A percentile compares a stretch with the other conserved stretches of the same genome.
These are phyloP conservation scores for Meles meles DNA, from an alignment of 2,113 vertebrate genomes.

Conservation along the genomic window DNA sequence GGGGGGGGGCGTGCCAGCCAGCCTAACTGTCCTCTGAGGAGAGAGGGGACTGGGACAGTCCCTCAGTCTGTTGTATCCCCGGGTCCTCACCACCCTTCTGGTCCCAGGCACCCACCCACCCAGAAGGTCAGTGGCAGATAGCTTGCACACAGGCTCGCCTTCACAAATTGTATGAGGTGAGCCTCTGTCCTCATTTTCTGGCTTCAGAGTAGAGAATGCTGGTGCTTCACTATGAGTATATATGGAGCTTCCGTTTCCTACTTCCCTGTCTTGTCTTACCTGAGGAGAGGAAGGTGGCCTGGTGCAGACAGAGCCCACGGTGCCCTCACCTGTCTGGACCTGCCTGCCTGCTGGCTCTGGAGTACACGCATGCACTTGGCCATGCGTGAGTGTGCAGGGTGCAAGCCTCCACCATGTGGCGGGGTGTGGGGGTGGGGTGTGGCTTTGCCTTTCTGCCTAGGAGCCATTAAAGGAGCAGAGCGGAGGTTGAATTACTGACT, in stretches of 20 bases:
- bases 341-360: neutral
- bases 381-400: neutral
- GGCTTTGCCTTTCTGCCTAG: conserved; percentile 45
- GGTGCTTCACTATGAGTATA: neutral
- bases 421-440: neutral
- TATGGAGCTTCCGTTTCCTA: neutral
- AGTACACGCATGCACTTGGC: neutral
- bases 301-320: neutral
- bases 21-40: neutral
- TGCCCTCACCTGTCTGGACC: neutral
- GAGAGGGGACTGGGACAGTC: neutral
- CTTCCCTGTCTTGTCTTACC: neutral
- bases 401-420: neutral
- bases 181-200: conserved; percentile 9
- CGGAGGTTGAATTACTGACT: conserved; percentile 68
- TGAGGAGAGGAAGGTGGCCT: neutral
- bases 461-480: conserved; percentile 48
- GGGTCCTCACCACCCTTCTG: neutral
- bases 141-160: neutral
- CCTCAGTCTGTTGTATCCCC: no score
- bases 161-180: neutral
- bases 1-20: neutral
- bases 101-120: neutral
- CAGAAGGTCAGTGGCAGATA: neutral
- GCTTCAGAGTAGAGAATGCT: neutral